These are phyloP conservation scores for Nicator chloris DNA, from an alignment of 2,113 vertebrate genomes.

Conservation along the genomic window DNA sequence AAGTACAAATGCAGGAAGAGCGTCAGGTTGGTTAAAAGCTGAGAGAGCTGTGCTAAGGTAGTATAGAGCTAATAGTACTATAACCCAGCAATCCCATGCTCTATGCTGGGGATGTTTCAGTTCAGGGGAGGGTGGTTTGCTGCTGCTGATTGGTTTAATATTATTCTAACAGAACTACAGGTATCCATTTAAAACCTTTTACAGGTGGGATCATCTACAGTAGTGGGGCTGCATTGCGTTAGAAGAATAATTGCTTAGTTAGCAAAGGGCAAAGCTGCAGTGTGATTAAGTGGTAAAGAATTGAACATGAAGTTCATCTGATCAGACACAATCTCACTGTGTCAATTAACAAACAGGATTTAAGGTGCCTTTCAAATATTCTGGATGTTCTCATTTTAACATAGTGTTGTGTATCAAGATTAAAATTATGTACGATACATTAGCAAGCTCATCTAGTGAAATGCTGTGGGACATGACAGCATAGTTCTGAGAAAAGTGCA, in stretches of 20 bases:
- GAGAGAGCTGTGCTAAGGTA: slow-evolving; percentile 26
- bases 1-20: slow-evolving; percentile 80
- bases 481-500: neutral
- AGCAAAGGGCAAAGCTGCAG: neutral
- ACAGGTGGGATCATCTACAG: neutral
- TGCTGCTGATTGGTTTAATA: neutral
- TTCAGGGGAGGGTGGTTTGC: neutral
- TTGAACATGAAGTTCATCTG: neutral
- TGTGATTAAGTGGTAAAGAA: neutral
- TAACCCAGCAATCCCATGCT: neutral
- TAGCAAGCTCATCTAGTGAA: neutral
- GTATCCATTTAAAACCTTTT: neutral
- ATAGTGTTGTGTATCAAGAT: neutral
- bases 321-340: neutral
- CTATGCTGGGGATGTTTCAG: neutral
- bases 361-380: neutral
- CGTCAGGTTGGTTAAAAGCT: slow-evolving; percentile 63
- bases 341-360: neutral
- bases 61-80: neutral
- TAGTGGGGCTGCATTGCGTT: neutral
- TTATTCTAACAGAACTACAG: neutral
- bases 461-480: neutral
- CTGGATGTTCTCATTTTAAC: neutral
- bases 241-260: neutral
- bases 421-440: neutral